phyloP scores from a whole-genome alignment of 2,797 vertebrate species.

The Dallia pectoralis region DNA sequence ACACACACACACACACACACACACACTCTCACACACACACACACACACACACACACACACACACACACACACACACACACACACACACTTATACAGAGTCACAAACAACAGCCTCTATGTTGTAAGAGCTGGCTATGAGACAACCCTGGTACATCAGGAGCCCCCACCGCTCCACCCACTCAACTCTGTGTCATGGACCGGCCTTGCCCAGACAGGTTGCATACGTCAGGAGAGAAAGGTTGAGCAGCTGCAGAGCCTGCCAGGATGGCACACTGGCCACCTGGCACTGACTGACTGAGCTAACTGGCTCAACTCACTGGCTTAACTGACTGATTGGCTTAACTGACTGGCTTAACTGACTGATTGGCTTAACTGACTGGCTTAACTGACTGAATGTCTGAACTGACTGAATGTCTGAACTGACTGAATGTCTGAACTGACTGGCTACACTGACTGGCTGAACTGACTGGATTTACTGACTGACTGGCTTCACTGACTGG shows the following conservation, averaged over 20 bases:
- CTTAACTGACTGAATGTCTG: too few species aligned
- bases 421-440: too few species aligned
- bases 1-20: neutral
- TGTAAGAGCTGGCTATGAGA: constrained; percentile 21
- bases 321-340: too few species aligned
- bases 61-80: neutral
- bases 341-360: too few species aligned
- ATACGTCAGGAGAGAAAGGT: constrained; percentile 39
- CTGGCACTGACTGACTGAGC: constrained; percentile 35
- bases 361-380: too few species aligned
- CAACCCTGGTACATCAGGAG: constrained; percentile 24
- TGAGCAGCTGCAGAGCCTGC: constrained; percentile 9
- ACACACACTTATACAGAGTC: constrained; percentile 16
- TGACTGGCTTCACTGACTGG: too few species aligned
- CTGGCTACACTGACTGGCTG: too few species aligned
- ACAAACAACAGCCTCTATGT: constrained; percentile 8
- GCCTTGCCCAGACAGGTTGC: constrained; percentile 47
- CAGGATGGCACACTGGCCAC: constrained; percentile 40
- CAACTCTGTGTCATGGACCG: constrained; percentile 33
- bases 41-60: neutral
- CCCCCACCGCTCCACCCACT: neutral
- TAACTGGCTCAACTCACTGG: constrained; percentile 1
- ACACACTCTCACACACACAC: neutral
- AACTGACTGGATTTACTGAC: too few species aligned
- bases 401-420: too few species aligned